Conservation (phyloP, 1,140 invertebrate genomes). For the Drosophila sucinea region DNA sequence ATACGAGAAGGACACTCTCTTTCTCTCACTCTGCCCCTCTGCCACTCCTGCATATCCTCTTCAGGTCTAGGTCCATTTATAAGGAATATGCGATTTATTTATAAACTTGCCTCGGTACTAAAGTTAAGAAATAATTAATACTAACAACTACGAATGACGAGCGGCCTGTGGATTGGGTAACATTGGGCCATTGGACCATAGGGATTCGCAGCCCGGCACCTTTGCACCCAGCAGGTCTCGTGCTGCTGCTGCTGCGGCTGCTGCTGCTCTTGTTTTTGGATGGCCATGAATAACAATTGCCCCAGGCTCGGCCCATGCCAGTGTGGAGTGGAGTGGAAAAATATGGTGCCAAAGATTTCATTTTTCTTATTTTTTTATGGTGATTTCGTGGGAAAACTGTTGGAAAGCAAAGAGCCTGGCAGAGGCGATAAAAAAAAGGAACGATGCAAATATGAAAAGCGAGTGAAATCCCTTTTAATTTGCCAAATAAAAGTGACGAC, state of each 20-base stretch:
- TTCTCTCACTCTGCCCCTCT: neutral
- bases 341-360: slow-evolving; percentile 62
- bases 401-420: slow-evolving; percentile 23
- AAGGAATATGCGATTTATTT: slow-evolving; percentile 65
- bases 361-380: slow-evolving; percentile 61
- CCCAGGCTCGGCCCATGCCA: neutral
- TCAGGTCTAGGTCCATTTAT: slow-evolving; percentile 18
- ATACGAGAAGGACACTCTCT: slow-evolving; percentile 12
- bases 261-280: slow-evolving; percentile 31
- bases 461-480: slow-evolving; percentile 78
- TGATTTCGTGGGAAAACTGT: slow-evolving; percentile 70
- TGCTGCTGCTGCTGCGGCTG: slow-evolving; percentile 2
- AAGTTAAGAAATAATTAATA: slow-evolving; percentile 75
- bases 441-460: slow-evolving; percentile 73
- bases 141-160: slow-evolving; percentile 54
- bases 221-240: slow-evolving; percentile 28
- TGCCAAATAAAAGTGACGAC: slow-evolving; percentile 71
- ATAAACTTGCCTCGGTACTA: slow-evolving; percentile 46
- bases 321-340: slow-evolving; percentile 32
- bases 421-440: slow-evolving; percentile 62
- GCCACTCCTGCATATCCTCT: no score
- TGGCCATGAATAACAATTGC: slow-evolving; percentile 75
- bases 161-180: slow-evolving; percentile 31
- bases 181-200: slow-evolving; percentile 19
- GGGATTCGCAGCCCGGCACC: slow-evolving; percentile 24